Base-by-base conservation (phyloP, 1,140 invertebrate genomes). In the Argopecten irradians region DNA sequence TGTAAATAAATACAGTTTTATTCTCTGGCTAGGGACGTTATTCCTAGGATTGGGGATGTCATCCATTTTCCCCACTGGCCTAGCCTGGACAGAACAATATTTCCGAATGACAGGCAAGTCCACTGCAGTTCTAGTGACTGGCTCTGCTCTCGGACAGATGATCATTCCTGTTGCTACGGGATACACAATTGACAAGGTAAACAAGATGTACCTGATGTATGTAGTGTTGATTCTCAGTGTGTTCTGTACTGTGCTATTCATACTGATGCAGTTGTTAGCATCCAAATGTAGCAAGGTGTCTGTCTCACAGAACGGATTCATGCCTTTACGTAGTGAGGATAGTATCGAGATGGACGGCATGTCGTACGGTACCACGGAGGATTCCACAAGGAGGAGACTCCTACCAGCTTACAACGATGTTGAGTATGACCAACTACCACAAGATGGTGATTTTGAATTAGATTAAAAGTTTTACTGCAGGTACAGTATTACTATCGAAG, bases 101-200 rank as follows among this genome's bases (percentile, higher is more conserved):
- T 95, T 96, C 39, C 94, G 94, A 55, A 93, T 96, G 8, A 95
- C 95, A 5, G 96, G 96, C 28, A 96, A 96, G 90, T 94, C 96
- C 22, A 95, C 96, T 0, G 95, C 96, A 13, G 92, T 95, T n/a
- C 95, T 96, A 90, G 94, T 96, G 36, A 90, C 96, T 3, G 95
- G 96, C 0, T 95, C 95, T 2, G 95, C 96, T 19, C 90, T 96
- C 19, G 96, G 96, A 8, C 96, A 96, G 91, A 96, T 96, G 95
- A 87, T 93, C 0, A 90, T 96, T 22, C 96, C 96, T 7, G 91
- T 93, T 9, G 82, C 94, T 11, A 95, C 94, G 3, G 94, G 94
- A 1, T 93, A 93, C 43, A 91, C 96, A 22, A 95, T 95, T 90
- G 91, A 93, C 9, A 90, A 91, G 11, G 88, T 93, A 7, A 88